phyloP scores from a whole-genome alignment of 1,140 invertebrate genomes.

The Drosophila watanabei region DNA sequence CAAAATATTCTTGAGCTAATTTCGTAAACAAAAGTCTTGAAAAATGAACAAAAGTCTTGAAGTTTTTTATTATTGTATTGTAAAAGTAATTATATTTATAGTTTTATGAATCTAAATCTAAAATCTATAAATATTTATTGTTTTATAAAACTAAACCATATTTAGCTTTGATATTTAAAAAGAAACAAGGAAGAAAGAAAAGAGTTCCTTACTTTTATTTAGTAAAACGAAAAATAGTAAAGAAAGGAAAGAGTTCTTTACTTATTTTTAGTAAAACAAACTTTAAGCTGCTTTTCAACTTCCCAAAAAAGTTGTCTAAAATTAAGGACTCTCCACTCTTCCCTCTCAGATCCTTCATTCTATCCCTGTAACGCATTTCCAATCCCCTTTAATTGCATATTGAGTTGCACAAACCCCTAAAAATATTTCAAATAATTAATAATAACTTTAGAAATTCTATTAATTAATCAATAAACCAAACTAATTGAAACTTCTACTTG shows the following conservation, averaged over 20 bases:
- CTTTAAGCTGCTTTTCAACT: background rate
- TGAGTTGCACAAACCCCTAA: background rate
- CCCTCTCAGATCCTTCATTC: too few relatives aligned
- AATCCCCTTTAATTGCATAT: conserved; percentile 19
- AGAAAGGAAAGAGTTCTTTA: background rate
- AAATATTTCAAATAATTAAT: background rate
- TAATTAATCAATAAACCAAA: background rate
- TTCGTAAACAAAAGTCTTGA: too few relatives aligned
- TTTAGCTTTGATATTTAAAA: too few relatives aligned
- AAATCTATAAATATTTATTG: too few relatives aligned
- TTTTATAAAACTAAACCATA: too few relatives aligned
- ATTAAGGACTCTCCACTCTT: background rate
- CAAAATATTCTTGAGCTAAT: too few relatives aligned
- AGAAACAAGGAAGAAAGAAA: too few relatives aligned
- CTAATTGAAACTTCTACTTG: background rate
- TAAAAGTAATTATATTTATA: too few relatives aligned
- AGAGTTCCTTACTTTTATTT: background rate
- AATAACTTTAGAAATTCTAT: background rate
- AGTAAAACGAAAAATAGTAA: background rate
- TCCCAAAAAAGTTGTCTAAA: background rate
- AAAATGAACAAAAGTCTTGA: too few relatives aligned
- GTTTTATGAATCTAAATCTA: too few relatives aligned
- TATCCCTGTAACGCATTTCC: background rate
- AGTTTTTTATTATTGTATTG: too few relatives aligned
- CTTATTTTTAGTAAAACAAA: background rate